A percentile compares a stretch with the other conserved stretches of the same genome.
These are phyloP conservation scores for Cephalopachus bancanus DNA, from an alignment of 2,797 vertebrate genomes.

Conservation along the genomic window DNA sequence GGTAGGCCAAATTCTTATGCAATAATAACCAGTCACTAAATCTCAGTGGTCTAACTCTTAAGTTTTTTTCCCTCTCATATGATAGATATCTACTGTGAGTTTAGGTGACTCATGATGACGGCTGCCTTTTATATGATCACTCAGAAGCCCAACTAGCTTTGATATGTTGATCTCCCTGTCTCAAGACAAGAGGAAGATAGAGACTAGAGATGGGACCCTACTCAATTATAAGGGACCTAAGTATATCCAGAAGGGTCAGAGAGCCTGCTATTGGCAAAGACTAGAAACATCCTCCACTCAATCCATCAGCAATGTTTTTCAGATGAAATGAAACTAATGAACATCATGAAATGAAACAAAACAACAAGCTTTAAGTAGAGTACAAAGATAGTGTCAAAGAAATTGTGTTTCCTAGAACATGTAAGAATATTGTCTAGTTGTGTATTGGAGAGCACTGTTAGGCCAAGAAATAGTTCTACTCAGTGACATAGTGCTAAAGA, in stretches of 20 bases:
- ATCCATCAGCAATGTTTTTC: not conserved
- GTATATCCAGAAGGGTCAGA: not conserved
- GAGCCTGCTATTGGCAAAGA: not conserved
- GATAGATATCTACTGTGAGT: not conserved
- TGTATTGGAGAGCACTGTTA: not conserved
- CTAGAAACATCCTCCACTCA: not conserved
- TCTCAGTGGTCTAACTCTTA: not conserved
- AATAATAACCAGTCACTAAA: not conserved
- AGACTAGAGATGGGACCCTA: not conserved
- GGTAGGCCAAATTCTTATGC: not conserved
- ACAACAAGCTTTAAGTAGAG: not conserved
- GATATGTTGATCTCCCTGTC: not conserved
- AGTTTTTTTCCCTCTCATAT: not conserved
- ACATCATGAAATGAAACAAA: not conserved
- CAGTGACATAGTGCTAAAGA: not conserved
- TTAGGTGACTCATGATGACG: not conserved
- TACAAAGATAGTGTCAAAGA: not conserved
- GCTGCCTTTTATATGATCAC: not conserved
- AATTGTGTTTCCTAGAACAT: not conserved
- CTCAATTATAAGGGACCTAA: not conserved
- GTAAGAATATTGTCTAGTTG: not conserved
- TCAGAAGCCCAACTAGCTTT: not conserved
- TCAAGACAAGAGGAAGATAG: slow-evolving; percentile 6
- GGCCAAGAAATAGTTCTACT: not conserved
- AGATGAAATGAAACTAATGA: not conserved